These are phyloP conservation scores for Hemithea aestivaria DNA, from an alignment of 2,888 invertebrate genomes.

Conservation along the genomic window DNA sequence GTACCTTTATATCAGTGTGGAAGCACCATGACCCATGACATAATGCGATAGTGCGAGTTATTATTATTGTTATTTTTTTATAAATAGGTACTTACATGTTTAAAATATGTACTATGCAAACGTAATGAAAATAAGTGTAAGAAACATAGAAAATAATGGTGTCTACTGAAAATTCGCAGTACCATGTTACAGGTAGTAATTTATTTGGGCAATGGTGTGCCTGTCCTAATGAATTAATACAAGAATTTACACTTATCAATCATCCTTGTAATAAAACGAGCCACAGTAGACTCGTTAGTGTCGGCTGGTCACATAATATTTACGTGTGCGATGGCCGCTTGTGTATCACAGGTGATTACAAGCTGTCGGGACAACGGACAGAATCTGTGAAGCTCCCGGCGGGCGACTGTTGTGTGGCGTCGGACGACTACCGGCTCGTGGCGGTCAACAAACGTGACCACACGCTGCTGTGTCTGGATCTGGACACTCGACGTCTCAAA, in stretches of 20 bases:
- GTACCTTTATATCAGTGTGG: too few relatives aligned
- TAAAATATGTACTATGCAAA: too few relatives aligned
- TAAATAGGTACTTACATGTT: too few relatives aligned
- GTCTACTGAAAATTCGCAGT: too few relatives aligned
- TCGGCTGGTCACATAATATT: conserved; percentile 68
- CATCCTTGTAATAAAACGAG: conserved; percentile 17
- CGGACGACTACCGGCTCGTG: conserved; percentile 56
- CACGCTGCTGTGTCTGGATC: conserved; percentile 44
- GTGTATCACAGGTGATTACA: conserved; percentile 54
- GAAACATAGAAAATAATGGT: too few relatives aligned
- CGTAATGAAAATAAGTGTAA: too few relatives aligned
- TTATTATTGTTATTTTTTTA: too few relatives aligned
- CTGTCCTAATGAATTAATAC: conserved; percentile 33
- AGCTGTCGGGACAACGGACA: conserved; percentile 38
- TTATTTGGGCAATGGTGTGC: conserved; percentile 65
- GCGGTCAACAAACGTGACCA: conserved; percentile 37
- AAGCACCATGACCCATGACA: too few relatives aligned
- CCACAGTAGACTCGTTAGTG: conserved; percentile 35
- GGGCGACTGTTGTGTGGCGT: conserved; percentile 37
- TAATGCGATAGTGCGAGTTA: too few relatives aligned
- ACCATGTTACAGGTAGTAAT: conserved; percentile 50
- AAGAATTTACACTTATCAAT: conserved; percentile 36
- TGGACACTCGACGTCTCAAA: conserved; percentile 39
- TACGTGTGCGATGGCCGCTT: conserved; percentile 39
- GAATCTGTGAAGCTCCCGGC: conserved; percentile 41